A percentile compares a stretch with the other conserved stretches of the same genome.
These are phyloP conservation scores for Drosophila anomalata DNA, from an alignment of 2,888 invertebrate genomes.

Conservation along the genomic window DNA sequence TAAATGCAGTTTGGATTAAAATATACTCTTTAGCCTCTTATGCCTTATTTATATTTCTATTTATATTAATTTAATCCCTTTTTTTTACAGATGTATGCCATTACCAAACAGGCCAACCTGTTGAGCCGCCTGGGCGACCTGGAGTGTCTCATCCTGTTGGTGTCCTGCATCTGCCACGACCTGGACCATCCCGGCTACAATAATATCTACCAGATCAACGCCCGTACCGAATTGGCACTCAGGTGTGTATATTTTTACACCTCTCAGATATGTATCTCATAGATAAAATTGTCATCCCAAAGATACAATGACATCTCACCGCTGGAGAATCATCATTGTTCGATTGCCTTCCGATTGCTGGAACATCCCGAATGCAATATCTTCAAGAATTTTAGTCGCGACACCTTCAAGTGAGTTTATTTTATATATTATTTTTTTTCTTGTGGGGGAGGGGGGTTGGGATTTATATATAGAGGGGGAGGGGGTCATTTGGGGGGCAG, in stretches of 20 bases:
- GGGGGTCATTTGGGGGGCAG: constrained; percentile 5
- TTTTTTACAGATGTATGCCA: constrained; percentile 89
- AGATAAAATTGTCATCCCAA: not conserved
- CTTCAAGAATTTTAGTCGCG: constrained; percentile 87
- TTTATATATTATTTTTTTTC: not conserved
- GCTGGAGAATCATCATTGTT: constrained; percentile 93
- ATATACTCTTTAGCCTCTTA: no score
- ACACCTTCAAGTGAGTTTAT: constrained; percentile 85
- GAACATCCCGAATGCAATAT: constrained; percentile 92
- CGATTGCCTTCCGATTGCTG: constrained; percentile 91
- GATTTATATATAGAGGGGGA: not conserved
- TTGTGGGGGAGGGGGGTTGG: not conserved
- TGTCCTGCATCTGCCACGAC: constrained; percentile 92
- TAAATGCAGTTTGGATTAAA: no score
- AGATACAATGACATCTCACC: constrained; percentile 93
- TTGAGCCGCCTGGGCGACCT: constrained; percentile 89
- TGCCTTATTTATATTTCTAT: not conserved
- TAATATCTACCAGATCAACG: constrained; percentile 93
- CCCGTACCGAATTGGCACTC: constrained; percentile 91
- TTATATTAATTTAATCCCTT: not conserved
- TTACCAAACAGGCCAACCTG: constrained; percentile 90
- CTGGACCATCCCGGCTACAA: constrained; percentile 91
- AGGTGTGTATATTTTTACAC: constrained; percentile 82
- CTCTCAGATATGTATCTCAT: constrained; percentile 34
- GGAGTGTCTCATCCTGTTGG: constrained; percentile 90